Evolutionary conservation across 92 coral and sea anemone genomes (phyloP).

Genomic region (Phenganax subtilis): DNA sequence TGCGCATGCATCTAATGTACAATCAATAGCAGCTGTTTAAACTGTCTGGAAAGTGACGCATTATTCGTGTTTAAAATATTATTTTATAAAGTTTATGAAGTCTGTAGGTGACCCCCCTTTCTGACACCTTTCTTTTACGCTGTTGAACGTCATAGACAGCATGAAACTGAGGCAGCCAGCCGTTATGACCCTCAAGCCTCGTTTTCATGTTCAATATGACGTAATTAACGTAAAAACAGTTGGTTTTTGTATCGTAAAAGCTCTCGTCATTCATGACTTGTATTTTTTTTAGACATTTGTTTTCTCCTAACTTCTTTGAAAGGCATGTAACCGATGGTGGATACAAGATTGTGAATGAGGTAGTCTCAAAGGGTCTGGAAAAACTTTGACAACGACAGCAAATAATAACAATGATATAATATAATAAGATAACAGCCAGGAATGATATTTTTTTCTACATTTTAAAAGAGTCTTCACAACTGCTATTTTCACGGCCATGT

Average conservation of each 20-base stretch:
- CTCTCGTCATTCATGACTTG: neutral
- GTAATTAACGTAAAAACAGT: neutral
- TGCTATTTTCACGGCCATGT: conserved; percentile 33
- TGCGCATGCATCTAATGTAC: too few species aligned
- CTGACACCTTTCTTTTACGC: too few species aligned
- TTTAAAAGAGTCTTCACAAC: neutral
- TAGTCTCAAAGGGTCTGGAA: neutral
- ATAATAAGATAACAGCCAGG: neutral
- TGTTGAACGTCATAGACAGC: too few species aligned
- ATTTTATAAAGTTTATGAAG: too few species aligned
- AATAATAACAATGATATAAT: neutral
- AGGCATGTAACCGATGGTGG: conserved; percentile 9
- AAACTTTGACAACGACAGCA: neutral
- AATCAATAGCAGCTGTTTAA: too few species aligned
- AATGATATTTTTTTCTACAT: neutral
- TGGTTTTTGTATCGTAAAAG: neutral
- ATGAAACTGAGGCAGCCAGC: too few species aligned
- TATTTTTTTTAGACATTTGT: conserved; percentile 1
- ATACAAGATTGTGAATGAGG: conserved; percentile 12
- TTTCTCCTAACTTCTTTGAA: conserved; percentile 18
- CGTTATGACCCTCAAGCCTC: too few species aligned
- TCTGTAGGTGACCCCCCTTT: too few species aligned
- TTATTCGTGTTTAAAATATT: too few species aligned
- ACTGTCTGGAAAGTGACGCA: too few species aligned
- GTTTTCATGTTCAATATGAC: too few species aligned